phyloP scores from a whole-genome alignment of 2,797 vertebrate species.

The Anabas testudineus region DNA sequence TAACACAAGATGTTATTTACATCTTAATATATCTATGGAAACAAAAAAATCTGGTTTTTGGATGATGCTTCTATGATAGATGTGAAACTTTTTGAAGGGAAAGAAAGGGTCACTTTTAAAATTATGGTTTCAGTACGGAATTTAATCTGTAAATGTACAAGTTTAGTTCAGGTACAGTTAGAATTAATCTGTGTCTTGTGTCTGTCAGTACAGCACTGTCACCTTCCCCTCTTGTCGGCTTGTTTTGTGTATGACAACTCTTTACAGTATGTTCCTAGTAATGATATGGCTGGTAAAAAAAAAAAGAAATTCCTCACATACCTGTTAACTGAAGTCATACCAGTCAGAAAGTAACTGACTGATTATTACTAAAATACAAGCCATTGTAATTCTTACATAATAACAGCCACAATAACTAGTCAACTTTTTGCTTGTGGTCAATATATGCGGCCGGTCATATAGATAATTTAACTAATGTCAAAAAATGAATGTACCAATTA shows the following conservation, averaged over 20 bases:
- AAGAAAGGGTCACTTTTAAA: too few relatives aligned
- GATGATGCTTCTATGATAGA: too few relatives aligned
- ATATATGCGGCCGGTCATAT: neutral
- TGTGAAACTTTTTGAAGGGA: too few relatives aligned
- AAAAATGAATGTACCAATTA: too few relatives aligned
- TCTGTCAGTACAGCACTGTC: neutral
- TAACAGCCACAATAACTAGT: neutral
- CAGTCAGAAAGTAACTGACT: slow-evolving; percentile 1
- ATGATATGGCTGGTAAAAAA: slow-evolving; percentile 19
- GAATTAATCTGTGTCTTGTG: neutral
- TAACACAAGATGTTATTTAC: neutral
- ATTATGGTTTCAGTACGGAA: neutral
- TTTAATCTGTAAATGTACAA: neutral
- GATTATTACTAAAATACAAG: neutral
- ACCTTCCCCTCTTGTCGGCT: neutral
- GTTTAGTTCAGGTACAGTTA: neutral
- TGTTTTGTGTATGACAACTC: neutral
- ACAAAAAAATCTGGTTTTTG: neutral
- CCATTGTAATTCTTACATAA: neutral
- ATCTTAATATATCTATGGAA: too few relatives aligned
- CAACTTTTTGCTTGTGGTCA: neutral
- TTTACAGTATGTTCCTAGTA: slow-evolving; percentile 1
- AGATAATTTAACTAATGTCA: neutral
- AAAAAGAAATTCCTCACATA: slow-evolving; percentile 65
- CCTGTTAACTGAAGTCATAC: slow-evolving; percentile 46